These are phyloP conservation scores for Columba guinea DNA, from an alignment of 2,797 vertebrate genomes.

Conservation along the genomic window DNA sequence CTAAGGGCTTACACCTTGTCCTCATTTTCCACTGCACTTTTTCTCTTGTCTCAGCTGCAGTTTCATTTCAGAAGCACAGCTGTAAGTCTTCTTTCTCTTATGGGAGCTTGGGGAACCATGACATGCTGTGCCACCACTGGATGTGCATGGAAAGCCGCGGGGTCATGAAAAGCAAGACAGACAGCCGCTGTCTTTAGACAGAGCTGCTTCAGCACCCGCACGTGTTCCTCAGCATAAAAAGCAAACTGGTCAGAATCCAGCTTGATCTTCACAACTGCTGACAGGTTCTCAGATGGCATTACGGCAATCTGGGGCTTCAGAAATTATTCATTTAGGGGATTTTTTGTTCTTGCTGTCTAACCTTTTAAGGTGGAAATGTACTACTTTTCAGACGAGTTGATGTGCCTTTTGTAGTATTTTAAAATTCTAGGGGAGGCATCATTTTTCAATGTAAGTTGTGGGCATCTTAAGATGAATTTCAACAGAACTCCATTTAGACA, in stretches of 20 bases:
- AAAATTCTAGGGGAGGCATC: not conserved
- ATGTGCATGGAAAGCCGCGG: accelerated
- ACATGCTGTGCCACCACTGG: not conserved
- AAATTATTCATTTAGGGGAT: not conserved
- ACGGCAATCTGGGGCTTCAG: accelerated
- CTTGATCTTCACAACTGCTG: not conserved
- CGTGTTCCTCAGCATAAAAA: accelerated
- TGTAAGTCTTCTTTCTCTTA: not conserved
- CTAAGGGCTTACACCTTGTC: not conserved
- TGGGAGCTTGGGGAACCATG: not conserved
- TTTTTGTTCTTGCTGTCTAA: not conserved
- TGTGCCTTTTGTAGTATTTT: not conserved
- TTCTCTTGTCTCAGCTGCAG: not conserved
- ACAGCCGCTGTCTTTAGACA: not conserved
- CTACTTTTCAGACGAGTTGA: not conserved
- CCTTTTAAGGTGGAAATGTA: not conserved
- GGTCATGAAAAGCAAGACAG: not conserved
- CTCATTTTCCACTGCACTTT: not conserved
- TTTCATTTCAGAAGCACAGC: not conserved
- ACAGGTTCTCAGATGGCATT: not conserved
- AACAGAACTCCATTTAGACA: not conserved
- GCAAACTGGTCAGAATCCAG: not conserved
- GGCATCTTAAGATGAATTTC: not conserved
- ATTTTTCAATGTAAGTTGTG: not conserved
- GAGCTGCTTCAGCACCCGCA: not conserved